These are phyloP conservation scores for Drosophila nr. medialis DNA, from an alignment of 2,888 invertebrate genomes.

Conservation along the genomic window DNA sequence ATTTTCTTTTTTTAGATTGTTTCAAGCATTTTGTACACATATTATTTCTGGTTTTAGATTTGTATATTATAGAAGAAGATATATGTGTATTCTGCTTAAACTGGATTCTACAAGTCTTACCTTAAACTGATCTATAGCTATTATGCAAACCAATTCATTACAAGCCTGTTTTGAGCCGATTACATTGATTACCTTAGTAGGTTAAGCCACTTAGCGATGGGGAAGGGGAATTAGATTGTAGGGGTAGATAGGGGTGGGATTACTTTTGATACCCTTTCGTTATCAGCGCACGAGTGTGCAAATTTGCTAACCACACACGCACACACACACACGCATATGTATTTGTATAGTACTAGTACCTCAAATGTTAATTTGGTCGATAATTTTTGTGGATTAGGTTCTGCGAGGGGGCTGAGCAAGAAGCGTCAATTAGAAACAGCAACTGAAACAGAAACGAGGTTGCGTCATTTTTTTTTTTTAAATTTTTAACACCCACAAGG, in stretches of 20 bases:
- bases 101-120: background rate
- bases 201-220: conserved; percentile 29
- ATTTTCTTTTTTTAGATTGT: no score
- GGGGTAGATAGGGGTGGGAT: background rate
- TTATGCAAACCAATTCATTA: background rate
- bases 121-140: background rate
- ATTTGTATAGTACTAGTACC: background rate
- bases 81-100: background rate
- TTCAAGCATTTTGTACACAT: background rate
- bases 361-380: conserved; percentile 43
- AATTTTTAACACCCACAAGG: conserved; percentile 50
- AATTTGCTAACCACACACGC: conserved; percentile 41
- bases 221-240: background rate
- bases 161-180: conserved; percentile 18
- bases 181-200: conserved; percentile 19
- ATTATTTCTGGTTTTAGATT: background rate
- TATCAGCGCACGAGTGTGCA: conserved; percentile 61
- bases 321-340: background rate
- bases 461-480: conserved; percentile 46
- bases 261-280: conserved; percentile 34
- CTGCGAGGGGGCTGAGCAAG: conserved; percentile 58
- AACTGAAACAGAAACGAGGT: conserved; percentile 26
- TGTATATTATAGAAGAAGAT: background rate
- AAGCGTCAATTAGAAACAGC: conserved; percentile 1
- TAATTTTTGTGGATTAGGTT: conserved; percentile 41